Evolutionary conservation across 2,888 invertebrate genomes (phyloP).

Genomic region (Eupithecia vulgata): DNA sequence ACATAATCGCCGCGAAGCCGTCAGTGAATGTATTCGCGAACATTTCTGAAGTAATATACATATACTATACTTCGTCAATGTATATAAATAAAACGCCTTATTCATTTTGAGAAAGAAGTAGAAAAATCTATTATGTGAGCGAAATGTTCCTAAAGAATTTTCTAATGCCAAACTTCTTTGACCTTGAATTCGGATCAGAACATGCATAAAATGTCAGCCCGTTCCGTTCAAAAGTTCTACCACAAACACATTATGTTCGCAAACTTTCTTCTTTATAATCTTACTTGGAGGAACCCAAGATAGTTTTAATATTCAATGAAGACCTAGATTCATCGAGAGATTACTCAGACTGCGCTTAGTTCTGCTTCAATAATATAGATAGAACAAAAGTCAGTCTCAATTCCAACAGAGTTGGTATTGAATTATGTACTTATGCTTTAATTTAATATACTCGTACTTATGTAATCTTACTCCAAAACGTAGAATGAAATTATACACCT

Average conservation of each 20-base stretch:
- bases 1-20: too few species aligned
- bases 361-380: constrained; percentile 13
- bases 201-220: background rate
- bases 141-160: background rate
- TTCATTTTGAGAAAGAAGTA: background rate
- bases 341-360: constrained; percentile 22
- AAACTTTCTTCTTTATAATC: background rate
- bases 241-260: background rate
- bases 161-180: background rate
- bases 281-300: background rate
- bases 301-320: constrained; percentile 16
- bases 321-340: constrained; percentile 21
- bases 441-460: background rate
- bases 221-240: background rate
- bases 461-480: background rate
- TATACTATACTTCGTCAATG: background rate
- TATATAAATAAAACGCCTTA: background rate
- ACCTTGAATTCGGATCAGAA: background rate
- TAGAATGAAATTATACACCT: background rate
- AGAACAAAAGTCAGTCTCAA: background rate
- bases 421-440: background rate
- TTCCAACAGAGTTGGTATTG: background rate
- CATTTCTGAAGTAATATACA: too few species aligned
- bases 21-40: too few species aligned
- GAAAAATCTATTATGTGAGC: background rate